Percentiles rank a stretch among this genome's conserved stretches.
phyloP scores from a whole-genome alignment of 1,140 invertebrate species.

The Gonatopus flavifemur region DNA sequence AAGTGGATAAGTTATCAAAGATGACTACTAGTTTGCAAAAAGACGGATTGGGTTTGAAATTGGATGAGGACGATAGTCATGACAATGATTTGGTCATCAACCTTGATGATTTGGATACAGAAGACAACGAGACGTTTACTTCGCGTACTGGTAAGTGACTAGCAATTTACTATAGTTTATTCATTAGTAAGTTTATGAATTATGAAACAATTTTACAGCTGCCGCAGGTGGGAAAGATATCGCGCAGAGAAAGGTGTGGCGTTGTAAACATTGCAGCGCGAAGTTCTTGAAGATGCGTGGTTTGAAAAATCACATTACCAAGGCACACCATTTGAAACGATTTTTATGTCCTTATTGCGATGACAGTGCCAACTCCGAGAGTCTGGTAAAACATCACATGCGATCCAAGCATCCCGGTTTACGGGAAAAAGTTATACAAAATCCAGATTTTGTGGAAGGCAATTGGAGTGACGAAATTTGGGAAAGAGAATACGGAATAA shows the following conservation, averaged over 20 bases:
- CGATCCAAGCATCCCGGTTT: conserved; percentile 35
- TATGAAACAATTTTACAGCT: conserved; percentile 6
- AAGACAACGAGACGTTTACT: conserved; percentile 21
- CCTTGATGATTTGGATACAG: conserved; percentile 26
- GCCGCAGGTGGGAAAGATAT: background rate
- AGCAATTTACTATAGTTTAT: too few species aligned
- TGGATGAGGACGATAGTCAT: background rate
- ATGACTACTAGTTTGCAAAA: conserved; percentile 4
- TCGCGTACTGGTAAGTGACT: too few species aligned
- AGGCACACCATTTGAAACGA: conserved; percentile 48
- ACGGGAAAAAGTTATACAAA: conserved; percentile 33
- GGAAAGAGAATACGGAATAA: conserved; percentile 49
- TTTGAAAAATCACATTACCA: conserved; percentile 50
- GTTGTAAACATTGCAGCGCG: conserved; percentile 52
- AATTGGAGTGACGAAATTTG: conserved; percentile 50
- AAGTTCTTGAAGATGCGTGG: conserved; percentile 42
- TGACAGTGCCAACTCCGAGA: conserved; percentile 41
- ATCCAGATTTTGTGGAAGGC: conserved; percentile 22
- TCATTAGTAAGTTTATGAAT: too few species aligned
- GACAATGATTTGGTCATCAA: conserved; percentile 5
- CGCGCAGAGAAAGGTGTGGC: conserved; percentile 8
- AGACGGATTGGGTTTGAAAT: background rate
- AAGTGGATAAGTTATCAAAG: too few species aligned
- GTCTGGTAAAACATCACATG: conserved; percentile 43
- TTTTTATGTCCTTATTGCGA: conserved; percentile 52